Evolutionary conservation across 2,113 vertebrate genomes (phyloP).

Genomic region (Acanthisitta chloris): DNA sequence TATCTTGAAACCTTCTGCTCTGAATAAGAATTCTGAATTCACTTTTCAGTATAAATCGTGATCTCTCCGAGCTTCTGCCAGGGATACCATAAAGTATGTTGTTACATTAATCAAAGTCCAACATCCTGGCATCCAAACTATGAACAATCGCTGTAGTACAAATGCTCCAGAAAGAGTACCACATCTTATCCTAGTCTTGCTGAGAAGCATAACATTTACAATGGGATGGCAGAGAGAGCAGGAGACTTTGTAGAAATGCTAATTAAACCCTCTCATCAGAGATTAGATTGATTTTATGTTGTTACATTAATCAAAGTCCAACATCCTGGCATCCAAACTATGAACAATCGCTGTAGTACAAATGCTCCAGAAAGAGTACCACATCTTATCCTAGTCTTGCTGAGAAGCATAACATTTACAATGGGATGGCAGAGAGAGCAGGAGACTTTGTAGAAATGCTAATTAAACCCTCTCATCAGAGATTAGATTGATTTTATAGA

Average conservation of each 20-base stretch:
- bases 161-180: constrained; percentile 1
- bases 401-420: neutral
- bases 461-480: constrained; percentile 33
- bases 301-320: constrained; percentile 61
- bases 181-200: neutral
- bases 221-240: neutral
- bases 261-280: constrained; percentile 33
- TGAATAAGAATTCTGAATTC: constrained; percentile 41
- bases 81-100: constrained; percentile 21
- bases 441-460: constrained; percentile 10
- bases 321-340: neutral
- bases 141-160: constrained; percentile 48
- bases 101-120: constrained; percentile 61
- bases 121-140: neutral
- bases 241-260: constrained; percentile 10
- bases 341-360: constrained; percentile 48
- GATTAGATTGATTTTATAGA: neutral
- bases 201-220: neutral
- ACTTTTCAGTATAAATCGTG: constrained; percentile 32
- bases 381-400: neutral
- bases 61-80: constrained; percentile 45
- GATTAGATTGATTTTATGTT: neutral
- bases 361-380: constrained; percentile 1
- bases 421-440: neutral
- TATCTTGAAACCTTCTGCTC: constrained; percentile 29